Evolutionary conservation across 2,888 invertebrate species (phyloP), one percentile per base, ranked within the genome.

Genomic region (Nomada hirtipes): DNA sequence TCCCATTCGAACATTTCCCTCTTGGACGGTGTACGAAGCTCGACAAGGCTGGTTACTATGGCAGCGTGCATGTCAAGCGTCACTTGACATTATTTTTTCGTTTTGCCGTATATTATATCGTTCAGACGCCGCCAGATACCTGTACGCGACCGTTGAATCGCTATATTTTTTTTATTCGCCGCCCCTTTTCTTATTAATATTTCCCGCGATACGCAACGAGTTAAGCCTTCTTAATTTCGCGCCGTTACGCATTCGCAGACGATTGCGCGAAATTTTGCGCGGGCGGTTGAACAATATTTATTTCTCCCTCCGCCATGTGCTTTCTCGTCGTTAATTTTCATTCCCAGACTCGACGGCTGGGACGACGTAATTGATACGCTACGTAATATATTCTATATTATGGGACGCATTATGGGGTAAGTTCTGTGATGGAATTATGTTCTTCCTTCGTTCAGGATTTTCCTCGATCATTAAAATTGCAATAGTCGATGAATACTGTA

Each of bases 41-140:
- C 50, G 68, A 68, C 67, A 23, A 59, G 23, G 23, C 50, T 10
- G 23, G 36, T 50, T 59, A 42, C 59, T 52, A 57, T 68, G 68
- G 42, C 26, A 59, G 23, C 42, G 47, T 74, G 57, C 50, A 74
- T 36, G 57, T 68, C 59, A 68, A 74, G 74, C 57, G 20, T 59
- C 64, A 68, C 74, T 74, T 59, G 74, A 67, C 74, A 67, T 74
- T 74, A 74, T 67, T 74, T 67, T 57, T 65, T 57, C 73, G 20
- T 73, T 65, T 57, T 73, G 26, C 15, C 55, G 15, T 36, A 57
- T 29, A 73, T 73, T 65, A 55, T 47, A 36, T 29, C 29, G 29
- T 47, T 67, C 67, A 47, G 13, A 36, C 52, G 36, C 4, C 7
- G 11, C 20, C 18, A 57, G 42, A 68, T 68, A 68, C 42, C 68